phyloP scores from a whole-genome alignment of 1,140 invertebrate genomes.

The Anagrus nilaparvatae region DNA sequence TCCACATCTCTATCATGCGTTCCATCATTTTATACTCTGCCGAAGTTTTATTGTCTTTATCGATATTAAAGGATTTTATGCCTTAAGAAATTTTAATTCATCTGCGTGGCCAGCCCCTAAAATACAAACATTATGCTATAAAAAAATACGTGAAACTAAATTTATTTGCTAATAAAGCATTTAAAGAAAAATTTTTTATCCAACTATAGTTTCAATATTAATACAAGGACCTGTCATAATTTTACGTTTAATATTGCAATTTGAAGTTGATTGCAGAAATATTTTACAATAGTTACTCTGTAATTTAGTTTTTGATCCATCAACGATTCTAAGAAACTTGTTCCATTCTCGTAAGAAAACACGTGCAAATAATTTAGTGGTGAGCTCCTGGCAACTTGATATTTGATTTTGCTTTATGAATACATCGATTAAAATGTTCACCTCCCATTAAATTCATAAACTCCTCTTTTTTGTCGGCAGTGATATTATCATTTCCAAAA shows the following conservation, averaged over 20 bases:
- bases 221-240: too few species aligned
- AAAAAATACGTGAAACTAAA: neutral
- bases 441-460: slow-evolving; percentile 36
- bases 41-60: neutral
- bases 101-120: slow-evolving; percentile 26
- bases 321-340: too few species aligned
- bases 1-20: slow-evolving; percentile 19
- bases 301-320: too few species aligned
- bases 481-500: slow-evolving; percentile 28
- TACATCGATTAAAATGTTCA: neutral
- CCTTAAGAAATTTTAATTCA: slow-evolving; percentile 21
- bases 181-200: too few species aligned
- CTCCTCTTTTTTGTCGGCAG: slow-evolving; percentile 20
- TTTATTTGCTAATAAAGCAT: too few species aligned
- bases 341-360: slow-evolving; percentile 33
- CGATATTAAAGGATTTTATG: neutral
- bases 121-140: neutral
- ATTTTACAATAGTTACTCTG: slow-evolving; percentile 12
- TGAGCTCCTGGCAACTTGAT: slow-evolving; percentile 13
- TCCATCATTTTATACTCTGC: slow-evolving; percentile 7
- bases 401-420: slow-evolving; percentile 1
- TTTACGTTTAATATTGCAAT: too few species aligned
- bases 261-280: slow-evolving; percentile 1
- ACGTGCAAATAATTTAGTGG: slow-evolving; percentile 41
- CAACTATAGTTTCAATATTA: too few species aligned